Evolutionary conservation across 23 tunicate species (phyloP), one percentile per base, ranked within the genome.

Genomic region (Ascidia mentula): DNA sequence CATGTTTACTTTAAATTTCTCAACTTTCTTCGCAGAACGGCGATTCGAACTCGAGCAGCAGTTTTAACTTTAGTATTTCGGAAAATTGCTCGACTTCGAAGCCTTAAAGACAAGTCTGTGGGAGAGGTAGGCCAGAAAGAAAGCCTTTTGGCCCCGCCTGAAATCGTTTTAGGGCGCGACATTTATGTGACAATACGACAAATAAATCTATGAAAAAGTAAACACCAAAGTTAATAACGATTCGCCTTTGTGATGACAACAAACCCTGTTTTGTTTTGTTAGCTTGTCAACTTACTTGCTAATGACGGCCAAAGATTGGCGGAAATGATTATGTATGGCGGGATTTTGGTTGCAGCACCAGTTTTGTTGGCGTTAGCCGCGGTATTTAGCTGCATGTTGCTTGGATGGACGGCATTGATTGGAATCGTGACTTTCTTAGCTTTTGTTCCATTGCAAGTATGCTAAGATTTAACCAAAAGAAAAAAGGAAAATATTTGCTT

Each of bases 371-470:
- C 82, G 18, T 78, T 78, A 18, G 77, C 87, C 1, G 77, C 89
- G 3, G 77, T 86, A 5, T 86, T 60, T 61, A 77, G 80, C 81
- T 81, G 79, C 36, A 38, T 53, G 28, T 35, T 80, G 53, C 65
- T 91, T 35, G 97, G 97, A 32, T 91, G 97, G 97, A 91, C 97
- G 0, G 79, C 90, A 2, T 34, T 91, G 4, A 78, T 91, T 18
- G 97, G 97, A 53, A 69, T 91, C 37, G 40, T 83, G 6, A 35
- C 85, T 4, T 81, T 81, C 70, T n/a, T 91, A 7, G 12, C 82
- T 46, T 86, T 91, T 46, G 60, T 82, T 0, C 97, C 97, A 6
- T 39, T 81, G 26, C 97, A 91, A 87, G 92, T 82, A 18, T 6
- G 53, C 13, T 5, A 20, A 53, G 28, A 9, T 5, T 53, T 6